Evolutionary conservation across 2,888 invertebrate species (phyloP), one percentile per base, ranked within the genome.

Genomic region (Marasmarcha lunaedactyla): DNA sequence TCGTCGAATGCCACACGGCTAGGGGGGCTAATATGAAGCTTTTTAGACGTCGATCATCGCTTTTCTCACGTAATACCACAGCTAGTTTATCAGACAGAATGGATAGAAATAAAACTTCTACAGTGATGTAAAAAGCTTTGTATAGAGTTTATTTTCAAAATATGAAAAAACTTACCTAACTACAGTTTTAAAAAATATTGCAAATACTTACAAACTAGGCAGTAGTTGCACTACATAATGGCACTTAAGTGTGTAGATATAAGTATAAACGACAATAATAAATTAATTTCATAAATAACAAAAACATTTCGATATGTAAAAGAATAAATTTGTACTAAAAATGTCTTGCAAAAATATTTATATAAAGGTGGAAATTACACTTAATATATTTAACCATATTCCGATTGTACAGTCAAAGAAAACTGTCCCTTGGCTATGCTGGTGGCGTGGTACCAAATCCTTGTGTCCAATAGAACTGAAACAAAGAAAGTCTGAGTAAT

Each of bases 401-500:
- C 96, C 0, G 96, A 96, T 52, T 95, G 95, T 43, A 96, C 89
- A 10, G 95, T 94, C 34, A 96, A 83, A 50, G 95, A 94, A 55
- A 96, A 90, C 58, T 92, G 88, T 4, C 91, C 91, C 48, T 90
- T 89, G 35, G 90, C 88, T 42, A 95, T 91, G 50, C 86, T 88
- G 27, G 96, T 96, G 38, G 91, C 89, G 67, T 96, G 95, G 65
- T 95, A 96, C 96, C 96, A 97, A 45, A 93, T 86, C 52, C 95
- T 88, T 0, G 96, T 96, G 61, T 97, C 95, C 39, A 96, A 81
- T 42, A 96, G 84, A 43, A 96, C 92, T 91, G 74, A 46, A 87
- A 78, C 9, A 41, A 49, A 50, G 43, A 44, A 44, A n/a, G n/a
- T n/a, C n/a, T n/a, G n/a, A n/a, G n/a, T n/a, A n/a, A n/a, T n/a